These are phyloP conservation scores for Erpornis zantholeuca DNA, from an alignment of 2,113 vertebrate species.

Conservation along the genomic window DNA sequence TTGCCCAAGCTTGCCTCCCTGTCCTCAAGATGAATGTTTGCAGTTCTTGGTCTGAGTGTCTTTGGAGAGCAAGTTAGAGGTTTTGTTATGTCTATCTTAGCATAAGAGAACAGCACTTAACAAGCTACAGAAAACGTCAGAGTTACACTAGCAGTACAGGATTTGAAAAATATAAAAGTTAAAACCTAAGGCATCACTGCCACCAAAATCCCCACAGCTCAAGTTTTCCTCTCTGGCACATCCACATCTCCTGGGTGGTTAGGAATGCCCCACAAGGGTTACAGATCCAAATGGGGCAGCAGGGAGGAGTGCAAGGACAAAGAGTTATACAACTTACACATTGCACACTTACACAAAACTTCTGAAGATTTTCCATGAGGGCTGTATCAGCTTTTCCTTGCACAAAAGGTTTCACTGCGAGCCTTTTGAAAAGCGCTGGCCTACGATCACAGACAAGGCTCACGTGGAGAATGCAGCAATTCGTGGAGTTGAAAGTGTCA, in stretches of 20 bases:
- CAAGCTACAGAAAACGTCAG: too few relatives aligned
- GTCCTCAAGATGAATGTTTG: too few relatives aligned
- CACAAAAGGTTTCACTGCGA: background rate
- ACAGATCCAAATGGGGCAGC: background rate
- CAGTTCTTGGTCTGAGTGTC: too few relatives aligned
- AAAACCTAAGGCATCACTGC: too few relatives aligned
- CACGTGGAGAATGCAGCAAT: background rate
- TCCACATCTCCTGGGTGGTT: accelerated
- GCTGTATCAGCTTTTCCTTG: background rate
- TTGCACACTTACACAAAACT: background rate
- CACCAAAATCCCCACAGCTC: background rate
- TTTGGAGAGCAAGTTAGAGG: too few relatives aligned
- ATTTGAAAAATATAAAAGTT: too few relatives aligned
- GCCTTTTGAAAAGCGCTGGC: background rate
- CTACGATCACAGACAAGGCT: background rate
- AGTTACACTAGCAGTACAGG: too few relatives aligned
- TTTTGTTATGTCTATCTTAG: too few relatives aligned
- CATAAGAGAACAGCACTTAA: too few relatives aligned
- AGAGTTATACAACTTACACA: accelerated
- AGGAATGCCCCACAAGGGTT: background rate
- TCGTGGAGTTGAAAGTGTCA: background rate
- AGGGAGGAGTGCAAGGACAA: background rate
- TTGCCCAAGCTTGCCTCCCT: too few relatives aligned
- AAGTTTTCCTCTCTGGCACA: background rate
- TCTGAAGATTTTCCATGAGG: background rate